Conservation (phyloP, 2,797 vertebrate genomes). For the Phataginus tetradactyla region DNA sequence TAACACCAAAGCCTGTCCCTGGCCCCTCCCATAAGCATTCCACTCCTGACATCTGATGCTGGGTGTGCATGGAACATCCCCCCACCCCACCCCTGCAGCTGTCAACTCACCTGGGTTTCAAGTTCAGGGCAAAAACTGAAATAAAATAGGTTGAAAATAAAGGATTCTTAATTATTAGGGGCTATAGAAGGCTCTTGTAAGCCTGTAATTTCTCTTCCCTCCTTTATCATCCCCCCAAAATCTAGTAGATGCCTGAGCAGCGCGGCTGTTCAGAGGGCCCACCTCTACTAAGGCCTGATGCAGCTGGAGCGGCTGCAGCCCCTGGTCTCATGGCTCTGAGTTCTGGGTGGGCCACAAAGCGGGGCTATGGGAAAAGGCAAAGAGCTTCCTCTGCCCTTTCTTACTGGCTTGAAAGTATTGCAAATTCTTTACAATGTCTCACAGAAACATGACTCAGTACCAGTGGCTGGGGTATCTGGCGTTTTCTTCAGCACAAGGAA, state of each 20-base stretch:
- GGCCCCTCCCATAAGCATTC: background rate
- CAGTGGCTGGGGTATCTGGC: background rate
- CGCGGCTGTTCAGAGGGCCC: background rate
- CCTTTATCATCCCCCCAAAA: background rate
- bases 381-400: background rate
- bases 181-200: background rate
- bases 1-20: background rate
- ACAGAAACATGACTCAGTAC: background rate
- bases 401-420: background rate
- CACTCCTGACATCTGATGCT: background rate
- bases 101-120: background rate
- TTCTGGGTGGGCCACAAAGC: background rate
- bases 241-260: background rate
- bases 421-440: background rate
- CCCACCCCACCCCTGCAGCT: background rate
- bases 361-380: background rate
- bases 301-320: too few relatives aligned
- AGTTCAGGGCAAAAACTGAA: background rate
- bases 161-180: background rate
- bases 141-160: background rate
- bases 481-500: background rate
- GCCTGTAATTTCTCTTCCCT: background rate
- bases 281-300: background rate
- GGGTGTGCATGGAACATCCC: too few relatives aligned
- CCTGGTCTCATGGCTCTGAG: background rate